phyloP scores from a whole-genome alignment of 1,140 invertebrate species.

The Drosophila kikkawai region DNA sequence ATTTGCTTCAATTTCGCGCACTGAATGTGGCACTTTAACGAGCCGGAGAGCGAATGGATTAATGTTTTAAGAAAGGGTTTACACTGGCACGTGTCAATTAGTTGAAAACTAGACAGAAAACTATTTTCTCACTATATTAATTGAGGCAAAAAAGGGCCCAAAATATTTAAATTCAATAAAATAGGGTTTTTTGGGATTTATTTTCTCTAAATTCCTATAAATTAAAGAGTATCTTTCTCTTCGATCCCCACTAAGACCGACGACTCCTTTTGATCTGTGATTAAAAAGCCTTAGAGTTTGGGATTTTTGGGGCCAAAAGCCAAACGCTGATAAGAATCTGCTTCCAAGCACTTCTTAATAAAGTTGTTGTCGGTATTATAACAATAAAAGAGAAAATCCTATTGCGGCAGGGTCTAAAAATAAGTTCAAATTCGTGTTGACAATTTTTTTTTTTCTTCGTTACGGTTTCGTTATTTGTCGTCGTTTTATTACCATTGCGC shows the following conservation, averaged over 20 bases:
- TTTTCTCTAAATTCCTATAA: neutral
- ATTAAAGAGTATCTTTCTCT: constrained; percentile 15
- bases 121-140: neutral
- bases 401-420: constrained; percentile 76
- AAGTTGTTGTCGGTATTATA: constrained; percentile 63
- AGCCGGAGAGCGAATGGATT: constrained; percentile 7
- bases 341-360: constrained; percentile 60
- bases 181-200: no score
- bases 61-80: constrained; percentile 5
- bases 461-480: constrained; percentile 30
- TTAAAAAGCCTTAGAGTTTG: constrained; percentile 22
- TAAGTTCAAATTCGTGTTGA: constrained; percentile 81
- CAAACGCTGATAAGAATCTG: constrained; percentile 59
- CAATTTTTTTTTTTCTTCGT: constrained; percentile 55
- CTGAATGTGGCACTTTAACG: constrained; percentile 41
- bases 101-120: neutral
- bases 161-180: no score
- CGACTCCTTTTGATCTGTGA: constrained; percentile 15
- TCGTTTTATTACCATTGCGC: constrained; percentile 76
- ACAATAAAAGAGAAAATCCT: constrained; percentile 61
- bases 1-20: constrained; percentile 67
- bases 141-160: no score
- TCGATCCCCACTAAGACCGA: neutral
- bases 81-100: no score
- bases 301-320: constrained; percentile 21